Conservation (phyloP, 2,797 vertebrate species). For the Scolopax bukidnonensis region DNA sequence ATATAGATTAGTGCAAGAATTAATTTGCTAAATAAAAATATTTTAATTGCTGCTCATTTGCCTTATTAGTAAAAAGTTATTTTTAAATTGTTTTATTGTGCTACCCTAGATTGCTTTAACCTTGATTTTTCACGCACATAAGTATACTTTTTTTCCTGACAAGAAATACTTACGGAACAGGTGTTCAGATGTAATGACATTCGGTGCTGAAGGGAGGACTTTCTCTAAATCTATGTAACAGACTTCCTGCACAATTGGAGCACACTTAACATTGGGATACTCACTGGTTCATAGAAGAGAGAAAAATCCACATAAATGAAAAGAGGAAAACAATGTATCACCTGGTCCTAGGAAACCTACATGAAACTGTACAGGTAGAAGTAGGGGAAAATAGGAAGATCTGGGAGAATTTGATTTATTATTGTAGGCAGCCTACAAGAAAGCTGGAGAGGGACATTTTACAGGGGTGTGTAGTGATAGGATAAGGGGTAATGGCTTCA, state of each 20-base stretch:
- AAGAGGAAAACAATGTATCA: background rate
- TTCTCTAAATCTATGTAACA: background rate
- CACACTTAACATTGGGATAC: background rate
- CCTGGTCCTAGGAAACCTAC: background rate
- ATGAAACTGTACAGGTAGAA: background rate
- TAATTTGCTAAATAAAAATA: background rate
- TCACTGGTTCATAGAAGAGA: background rate
- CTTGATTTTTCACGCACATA: background rate
- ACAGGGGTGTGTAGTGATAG: background rate
- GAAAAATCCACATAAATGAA: background rate
- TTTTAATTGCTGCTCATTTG: background rate
- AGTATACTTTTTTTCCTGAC: background rate
- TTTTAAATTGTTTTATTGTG: background rate
- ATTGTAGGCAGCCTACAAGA: background rate
- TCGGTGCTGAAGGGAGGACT: background rate
- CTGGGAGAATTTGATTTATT: background rate
- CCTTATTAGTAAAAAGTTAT: background rate
- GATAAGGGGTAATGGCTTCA: background rate
- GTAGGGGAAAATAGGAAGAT: background rate
- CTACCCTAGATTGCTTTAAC: background rate
- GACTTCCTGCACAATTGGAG: background rate
- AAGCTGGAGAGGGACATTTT: background rate
- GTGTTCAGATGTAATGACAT: background rate
- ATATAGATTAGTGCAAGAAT: background rate
- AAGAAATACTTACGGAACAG: background rate